A percentile compares a stretch with the other conserved stretches of the same genome.
phyloP scores from a whole-genome alignment of 1,140 invertebrate species.

The Nilaparvata lugens region DNA sequence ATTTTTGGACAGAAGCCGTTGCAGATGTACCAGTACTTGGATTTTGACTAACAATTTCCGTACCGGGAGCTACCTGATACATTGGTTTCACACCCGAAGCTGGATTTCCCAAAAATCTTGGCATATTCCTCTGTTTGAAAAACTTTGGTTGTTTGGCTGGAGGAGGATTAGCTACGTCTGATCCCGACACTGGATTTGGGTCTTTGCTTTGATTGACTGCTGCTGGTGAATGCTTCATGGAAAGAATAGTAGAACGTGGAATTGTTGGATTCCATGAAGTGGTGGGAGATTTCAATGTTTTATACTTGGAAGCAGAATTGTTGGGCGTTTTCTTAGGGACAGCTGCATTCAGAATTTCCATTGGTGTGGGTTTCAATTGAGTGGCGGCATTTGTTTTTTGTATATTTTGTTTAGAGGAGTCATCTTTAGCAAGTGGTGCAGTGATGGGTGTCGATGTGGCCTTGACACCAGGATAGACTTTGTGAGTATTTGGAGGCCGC shows the following conservation, averaged over 20 bases:
- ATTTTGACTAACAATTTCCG: constrained; percentile 3
- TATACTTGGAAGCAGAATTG: constrained; percentile 38
- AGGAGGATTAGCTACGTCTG: constrained; percentile 30
- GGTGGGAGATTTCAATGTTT: constrained; percentile 45
- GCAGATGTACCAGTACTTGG: background rate
- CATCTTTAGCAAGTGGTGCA: background rate
- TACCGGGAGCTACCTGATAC: constrained; percentile 36
- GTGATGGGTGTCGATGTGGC: background rate
- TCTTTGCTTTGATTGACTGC: constrained; percentile 16
- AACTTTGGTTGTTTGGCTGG: constrained; percentile 44
- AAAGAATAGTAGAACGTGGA: constrained; percentile 40
- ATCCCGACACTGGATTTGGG: constrained; percentile 25
- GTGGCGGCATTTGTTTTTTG: background rate
- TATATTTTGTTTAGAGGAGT: background rate
- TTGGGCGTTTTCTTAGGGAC: constrained; percentile 10
- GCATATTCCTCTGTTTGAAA: constrained; percentile 48
- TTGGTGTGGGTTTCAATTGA: background rate
- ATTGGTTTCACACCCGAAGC: constrained; percentile 50
- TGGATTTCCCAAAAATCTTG: constrained; percentile 48
- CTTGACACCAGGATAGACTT: constrained; percentile 15
- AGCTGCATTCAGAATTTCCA: background rate
- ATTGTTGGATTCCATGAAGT: constrained; percentile 49
- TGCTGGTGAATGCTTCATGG: constrained; percentile 33
- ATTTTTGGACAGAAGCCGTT: background rate
- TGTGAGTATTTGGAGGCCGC: background rate